Evolutionary conservation across 2,888 invertebrate species (phyloP), one percentile per base, ranked within the genome.

Genomic region (Sphaerophoria rueppellii): DNA sequence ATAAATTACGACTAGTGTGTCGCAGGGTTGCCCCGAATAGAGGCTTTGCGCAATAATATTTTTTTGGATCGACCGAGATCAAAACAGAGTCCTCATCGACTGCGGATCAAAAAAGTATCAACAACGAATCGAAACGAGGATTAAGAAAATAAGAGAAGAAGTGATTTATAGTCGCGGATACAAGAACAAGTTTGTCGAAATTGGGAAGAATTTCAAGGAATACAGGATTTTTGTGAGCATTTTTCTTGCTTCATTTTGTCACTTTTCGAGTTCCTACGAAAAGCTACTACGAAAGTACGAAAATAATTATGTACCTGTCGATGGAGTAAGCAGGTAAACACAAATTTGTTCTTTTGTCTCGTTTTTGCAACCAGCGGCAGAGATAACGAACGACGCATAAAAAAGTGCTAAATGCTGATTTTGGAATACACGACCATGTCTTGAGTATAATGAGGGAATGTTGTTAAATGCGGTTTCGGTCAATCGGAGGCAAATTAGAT

Each of bases 251-350:
- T 40, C 65, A 16, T 34, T 7, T 32, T 34, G 71, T 54, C 35
- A 55, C 55, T 34, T 32, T 12, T 14, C 9, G 52, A 24, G 24
- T 54, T 12, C 16, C n/a, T 37, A 37, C 58, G 9, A 58, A 37
- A 40, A 24, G 24, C 2, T 24, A 24, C 24, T 24, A 24, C 24
- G 24, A 24, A 24, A 24, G 24, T 24, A 24, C 24, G 24, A 24
- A 24, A 24, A 24, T 24, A 24, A 24, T 24, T 24, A 24, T 24
- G 60, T 43, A 80, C 75, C 80, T 67, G 50, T 52, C 71, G 63
- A 72, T 73, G 63, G 67, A 73, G 76, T 80, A 81, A 76, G 81
- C 76, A 85, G 80, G 83, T 80, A 85, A 50, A 63, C 9, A 37
- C 52, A 70, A 35, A 61, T 12, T 46, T 14, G 11, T 4, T 43